phyloP scores from a whole-genome alignment of 2,797 vertebrate genomes.

The Brachymystax lenok region DNA sequence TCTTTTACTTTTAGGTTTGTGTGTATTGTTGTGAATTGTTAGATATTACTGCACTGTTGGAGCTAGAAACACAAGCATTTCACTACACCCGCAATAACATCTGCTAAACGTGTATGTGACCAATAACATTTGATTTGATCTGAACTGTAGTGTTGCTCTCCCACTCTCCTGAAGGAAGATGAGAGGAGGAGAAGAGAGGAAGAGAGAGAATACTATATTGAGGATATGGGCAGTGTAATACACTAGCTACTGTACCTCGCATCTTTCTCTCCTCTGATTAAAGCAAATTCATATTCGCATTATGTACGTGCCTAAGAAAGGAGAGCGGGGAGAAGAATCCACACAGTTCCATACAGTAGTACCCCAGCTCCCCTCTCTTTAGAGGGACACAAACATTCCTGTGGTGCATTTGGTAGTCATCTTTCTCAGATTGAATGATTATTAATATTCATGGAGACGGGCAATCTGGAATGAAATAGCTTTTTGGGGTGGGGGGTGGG shows the following conservation, averaged over 20 bases:
- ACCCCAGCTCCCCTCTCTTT: conserved; percentile 1
- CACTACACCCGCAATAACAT: too few species aligned
- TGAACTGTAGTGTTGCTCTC: neutral
- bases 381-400: conserved; percentile 6
- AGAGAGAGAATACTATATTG: neutral
- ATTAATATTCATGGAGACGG: conserved; percentile 34
- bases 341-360: neutral
- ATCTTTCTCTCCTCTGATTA: conserved; percentile 13
- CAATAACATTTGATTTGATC: too few species aligned
- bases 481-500: conserved; percentile 24
- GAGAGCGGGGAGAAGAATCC: neutral
- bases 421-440: conserved; percentile 23
- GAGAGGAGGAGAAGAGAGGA: neutral
- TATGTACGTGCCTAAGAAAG: neutral
- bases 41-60: too few species aligned
- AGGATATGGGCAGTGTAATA: neutral
- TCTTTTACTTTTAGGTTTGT: too few species aligned
- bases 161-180: neutral
- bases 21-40: too few species aligned
- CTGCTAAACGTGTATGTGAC: too few species aligned
- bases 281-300: conserved; percentile 24
- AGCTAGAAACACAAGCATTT: too few species aligned
- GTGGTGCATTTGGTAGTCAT: conserved; percentile 10
- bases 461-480: conserved; percentile 26
- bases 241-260: conserved; percentile 1